These are phyloP conservation scores for Carlito syrichta DNA, from an alignment of 2,113 vertebrate genomes.

Conservation along the genomic window DNA sequence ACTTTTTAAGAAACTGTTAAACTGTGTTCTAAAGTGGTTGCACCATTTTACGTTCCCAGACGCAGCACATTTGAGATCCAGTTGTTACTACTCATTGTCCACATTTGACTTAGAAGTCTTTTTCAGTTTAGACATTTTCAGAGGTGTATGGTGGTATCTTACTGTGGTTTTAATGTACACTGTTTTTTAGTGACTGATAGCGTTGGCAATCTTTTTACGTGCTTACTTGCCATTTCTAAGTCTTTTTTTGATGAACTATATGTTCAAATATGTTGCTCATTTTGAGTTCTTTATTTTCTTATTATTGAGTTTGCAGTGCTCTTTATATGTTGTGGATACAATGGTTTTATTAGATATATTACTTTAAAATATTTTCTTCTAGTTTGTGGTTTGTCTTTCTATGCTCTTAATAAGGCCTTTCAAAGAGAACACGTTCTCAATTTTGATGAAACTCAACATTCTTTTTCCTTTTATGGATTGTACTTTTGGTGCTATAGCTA, in stretches of 20 bases:
- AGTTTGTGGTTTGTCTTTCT: not conserved
- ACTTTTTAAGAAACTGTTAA: not conserved
- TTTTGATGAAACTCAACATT: not conserved
- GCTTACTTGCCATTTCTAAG: not conserved
- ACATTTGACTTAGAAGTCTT: not conserved
- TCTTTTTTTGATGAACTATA: not conserved
- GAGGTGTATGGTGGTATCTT: not conserved
- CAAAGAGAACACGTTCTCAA: not conserved
- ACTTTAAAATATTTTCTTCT: conserved; percentile 3
- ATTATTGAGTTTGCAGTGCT: not conserved
- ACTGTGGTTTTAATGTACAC: not conserved
- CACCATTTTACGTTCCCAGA: not conserved
- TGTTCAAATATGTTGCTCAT: not conserved
- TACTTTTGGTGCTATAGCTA: not conserved
- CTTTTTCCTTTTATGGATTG: not conserved
- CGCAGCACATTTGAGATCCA: not conserved
- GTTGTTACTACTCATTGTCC: not conserved
- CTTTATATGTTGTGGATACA: not conserved
- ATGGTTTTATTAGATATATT: not conserved
- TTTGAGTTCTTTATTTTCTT: not conserved
- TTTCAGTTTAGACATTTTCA: not conserved
- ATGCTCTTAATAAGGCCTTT: not conserved
- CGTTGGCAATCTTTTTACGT: not conserved
- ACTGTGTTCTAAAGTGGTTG: not conserved
- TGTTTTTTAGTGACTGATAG: not conserved